These are phyloP conservation scores for Callopanchax toddi DNA, from an alignment of 2,113 vertebrate genomes.

Conservation along the genomic window DNA sequence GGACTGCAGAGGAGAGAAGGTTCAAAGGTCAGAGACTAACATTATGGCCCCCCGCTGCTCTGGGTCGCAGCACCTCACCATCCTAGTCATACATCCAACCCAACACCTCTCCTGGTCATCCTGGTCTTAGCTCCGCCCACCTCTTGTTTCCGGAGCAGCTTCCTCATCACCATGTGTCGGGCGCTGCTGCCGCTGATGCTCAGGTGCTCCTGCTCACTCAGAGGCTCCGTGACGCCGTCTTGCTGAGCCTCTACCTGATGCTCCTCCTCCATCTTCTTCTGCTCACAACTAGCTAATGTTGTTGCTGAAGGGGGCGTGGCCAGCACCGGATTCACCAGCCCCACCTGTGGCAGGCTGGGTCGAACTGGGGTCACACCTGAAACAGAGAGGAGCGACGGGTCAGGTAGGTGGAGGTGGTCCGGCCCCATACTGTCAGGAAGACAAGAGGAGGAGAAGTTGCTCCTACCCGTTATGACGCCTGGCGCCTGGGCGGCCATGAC, in stretches of 20 bases:
- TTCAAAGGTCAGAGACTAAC: neutral
- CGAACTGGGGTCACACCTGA: constrained; percentile 89
- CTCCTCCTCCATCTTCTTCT: constrained; percentile 77
- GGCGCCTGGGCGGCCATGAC: constrained; percentile 95
- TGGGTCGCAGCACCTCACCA: too few relatives aligned
- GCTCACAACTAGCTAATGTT: constrained; percentile 65
- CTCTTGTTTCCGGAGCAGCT: constrained; percentile 58
- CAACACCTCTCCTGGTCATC: too few relatives aligned
- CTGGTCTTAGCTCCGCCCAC: constrained; percentile 1
- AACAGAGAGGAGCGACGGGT: constrained; percentile 25
- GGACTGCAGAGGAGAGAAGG: constrained; percentile 76
- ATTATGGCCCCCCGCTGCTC: too few relatives aligned
- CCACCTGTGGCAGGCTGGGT: constrained; percentile 87
- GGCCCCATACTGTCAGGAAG: too few relatives aligned
- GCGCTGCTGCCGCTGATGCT: constrained; percentile 93
- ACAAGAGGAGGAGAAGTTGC: neutral
- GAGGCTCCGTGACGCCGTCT: constrained; percentile 86
- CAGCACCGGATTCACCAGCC: constrained; percentile 91
- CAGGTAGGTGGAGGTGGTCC: too few relatives aligned
- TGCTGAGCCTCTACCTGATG: constrained; percentile 82
- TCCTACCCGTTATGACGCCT: constrained; percentile 91
- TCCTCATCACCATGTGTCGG: constrained; percentile 80
- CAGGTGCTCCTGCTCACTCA: constrained; percentile 94
- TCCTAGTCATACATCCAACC: too few relatives aligned
- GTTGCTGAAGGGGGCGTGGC: constrained; percentile 82